Base-by-base conservation (phyloP, 1,140 invertebrate genomes). In the Nylanderia fulva region DNA sequence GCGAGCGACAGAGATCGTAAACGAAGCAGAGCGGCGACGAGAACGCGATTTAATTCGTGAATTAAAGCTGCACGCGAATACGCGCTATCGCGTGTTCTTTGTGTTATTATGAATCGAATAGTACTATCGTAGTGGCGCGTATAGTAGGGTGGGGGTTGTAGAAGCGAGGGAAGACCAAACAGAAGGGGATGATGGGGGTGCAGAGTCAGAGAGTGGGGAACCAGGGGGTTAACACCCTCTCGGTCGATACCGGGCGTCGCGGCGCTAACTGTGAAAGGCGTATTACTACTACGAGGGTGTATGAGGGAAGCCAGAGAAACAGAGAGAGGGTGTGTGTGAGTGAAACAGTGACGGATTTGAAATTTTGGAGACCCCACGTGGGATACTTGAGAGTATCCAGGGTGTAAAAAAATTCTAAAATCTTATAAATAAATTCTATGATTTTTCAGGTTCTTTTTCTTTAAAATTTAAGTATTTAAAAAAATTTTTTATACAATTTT, bases 211-310 rank as follows among this genome's bases (percentile, higher is more conserved):
- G 85, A 24, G 64, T 36, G 76, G 33, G 42, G 42, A 42, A 7
- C 39, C 45, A 48, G 39, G 77, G 45, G 29, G 39, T 48, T 33
- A 69, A 60, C 63, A 83, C 85, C 69, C 85, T 89, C 91, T 89
- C 91, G 91, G 91, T 92, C 91, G 91, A 92, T 92, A 92, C 86
- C 72, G 61, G 24, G 90, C 90, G 91, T 91, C 91, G 91, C 87
- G 91, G 88, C 87, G 91, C 87, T 85, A 84, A 88, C 86, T 86
- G 86, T 84, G 87, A 92, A 89, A 90, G 91, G 85, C 90, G 87
- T 88, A 88, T 85, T 87, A 91, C 88, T 48, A 88, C 90, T 58
- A 61, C 63, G 64, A 61, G 84, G 27, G 64, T 48, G 66, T 24
- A 45, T 18, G 61, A 64, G 76, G 29, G 71, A 58, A 79, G 52